Evolutionary conservation across 2,888 invertebrate genomes (phyloP).

Genomic region (Hemistola chrysoprasaria): DNA sequence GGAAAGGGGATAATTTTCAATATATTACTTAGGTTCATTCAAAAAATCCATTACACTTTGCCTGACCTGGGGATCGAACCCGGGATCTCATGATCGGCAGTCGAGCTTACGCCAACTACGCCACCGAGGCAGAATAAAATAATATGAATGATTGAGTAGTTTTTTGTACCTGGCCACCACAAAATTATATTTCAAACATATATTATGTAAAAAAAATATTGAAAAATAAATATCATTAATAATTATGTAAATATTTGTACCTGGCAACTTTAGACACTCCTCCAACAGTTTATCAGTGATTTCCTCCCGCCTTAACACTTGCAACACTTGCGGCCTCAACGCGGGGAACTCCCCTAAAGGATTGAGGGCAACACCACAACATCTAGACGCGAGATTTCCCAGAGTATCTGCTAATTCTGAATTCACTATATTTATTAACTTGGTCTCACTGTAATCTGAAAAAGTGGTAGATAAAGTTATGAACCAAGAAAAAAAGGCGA

Average conservation of each 20-base stretch:
- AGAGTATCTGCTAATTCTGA: conserved; percentile 95
- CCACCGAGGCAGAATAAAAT: too few relatives aligned
- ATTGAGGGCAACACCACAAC: conserved; percentile 90
- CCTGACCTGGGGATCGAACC: too few relatives aligned
- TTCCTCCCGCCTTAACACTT: conserved; percentile 67
- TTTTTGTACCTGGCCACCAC: too few relatives aligned
- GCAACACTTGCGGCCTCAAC: conserved; percentile 74
- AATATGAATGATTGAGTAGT: too few relatives aligned
- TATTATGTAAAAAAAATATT: too few relatives aligned
- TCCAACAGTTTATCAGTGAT: conserved; percentile 58
- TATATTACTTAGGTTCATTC: too few relatives aligned
- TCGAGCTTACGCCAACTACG: too few relatives aligned
- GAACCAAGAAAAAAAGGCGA: background rate
- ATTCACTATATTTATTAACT: conserved; percentile 89
- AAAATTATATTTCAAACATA: too few relatives aligned
- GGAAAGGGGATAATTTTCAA: too few relatives aligned
- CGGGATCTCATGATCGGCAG: too few relatives aligned
- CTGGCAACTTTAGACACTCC: conserved; percentile 10
- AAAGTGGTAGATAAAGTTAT: conserved; percentile 15
- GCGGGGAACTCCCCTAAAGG: conserved; percentile 88
- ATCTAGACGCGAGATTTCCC: conserved; percentile 94
- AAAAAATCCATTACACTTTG: too few relatives aligned
- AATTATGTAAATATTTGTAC: conserved; percentile 4
- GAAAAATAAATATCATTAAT: too few relatives aligned
- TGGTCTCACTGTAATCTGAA: conserved; percentile 92